Conservation (phyloP, 2,888 invertebrate genomes). For the Melanchra persicariae region DNA sequence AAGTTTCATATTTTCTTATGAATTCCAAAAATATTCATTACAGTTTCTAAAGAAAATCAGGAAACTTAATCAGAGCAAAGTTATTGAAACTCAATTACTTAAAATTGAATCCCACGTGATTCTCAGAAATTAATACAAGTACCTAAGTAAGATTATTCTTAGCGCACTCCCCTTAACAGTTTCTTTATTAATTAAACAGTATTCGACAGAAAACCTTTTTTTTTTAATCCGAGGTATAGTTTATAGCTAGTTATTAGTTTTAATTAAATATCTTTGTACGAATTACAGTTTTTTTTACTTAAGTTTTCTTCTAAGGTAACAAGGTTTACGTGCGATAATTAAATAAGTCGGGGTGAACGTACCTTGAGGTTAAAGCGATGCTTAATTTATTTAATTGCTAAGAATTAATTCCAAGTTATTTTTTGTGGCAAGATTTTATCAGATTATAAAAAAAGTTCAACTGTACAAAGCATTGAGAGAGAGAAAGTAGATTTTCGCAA, state of each 20-base stretch:
- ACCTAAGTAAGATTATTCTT: not conserved
- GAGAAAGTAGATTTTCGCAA: too few relatives aligned
- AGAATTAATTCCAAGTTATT: not conserved
- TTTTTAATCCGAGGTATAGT: slow-evolving; percentile 13
- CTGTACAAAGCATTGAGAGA: too few relatives aligned
- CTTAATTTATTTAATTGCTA: slow-evolving; percentile 3
- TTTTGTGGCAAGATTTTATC: too few relatives aligned
- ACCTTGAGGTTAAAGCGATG: not conserved
- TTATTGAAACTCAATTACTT: slow-evolving; percentile 2
- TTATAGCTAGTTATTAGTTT: slow-evolving; percentile 49
- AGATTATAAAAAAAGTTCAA: too few relatives aligned
- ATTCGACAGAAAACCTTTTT: slow-evolving; percentile 36
- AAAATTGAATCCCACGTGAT: not conserved
- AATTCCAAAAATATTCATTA: too few relatives aligned
- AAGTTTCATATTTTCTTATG: not conserved
- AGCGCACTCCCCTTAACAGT: slow-evolving; percentile 43
- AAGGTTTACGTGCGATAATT: slow-evolving; percentile 21
- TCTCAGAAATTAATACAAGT: not conserved
- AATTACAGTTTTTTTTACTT: slow-evolving; percentile 9
- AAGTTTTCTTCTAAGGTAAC: slow-evolving; percentile 11
- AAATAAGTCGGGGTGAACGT: slow-evolving; percentile 7
- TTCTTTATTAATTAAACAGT: slow-evolving; percentile 44
- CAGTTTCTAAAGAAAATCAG: not conserved
- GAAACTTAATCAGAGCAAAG: not conserved
- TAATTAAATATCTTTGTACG: slow-evolving; percentile 42